Base-by-base conservation (phyloP, 1,140 invertebrate genomes). In the Micrasema longulum region DNA sequence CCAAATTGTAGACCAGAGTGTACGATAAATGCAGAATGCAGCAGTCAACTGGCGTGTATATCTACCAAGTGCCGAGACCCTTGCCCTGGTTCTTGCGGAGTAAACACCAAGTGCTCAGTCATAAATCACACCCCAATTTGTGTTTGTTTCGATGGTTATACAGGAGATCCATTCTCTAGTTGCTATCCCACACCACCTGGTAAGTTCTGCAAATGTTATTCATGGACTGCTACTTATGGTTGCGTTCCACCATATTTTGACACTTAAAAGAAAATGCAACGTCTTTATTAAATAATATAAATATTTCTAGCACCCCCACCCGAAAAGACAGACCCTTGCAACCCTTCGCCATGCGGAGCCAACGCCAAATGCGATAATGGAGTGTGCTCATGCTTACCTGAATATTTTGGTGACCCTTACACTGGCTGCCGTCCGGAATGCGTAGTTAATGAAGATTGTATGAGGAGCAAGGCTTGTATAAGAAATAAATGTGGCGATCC, bases 281-380 rank as follows among this genome's bases (percentile, higher is more conserved):
- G n/a, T n/a, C n/a, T n/a, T n/a, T n/a, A n/a, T n/a, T n/a, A n/a
- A n/a, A n/a, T n/a, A n/a, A n/a, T n/a, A n/a, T n/a, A n/a, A n/a
- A 45, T 22, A 63, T 63, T 20, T 63, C 38, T 20, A 81, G 80
- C 83, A 67, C 74, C 77, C 23, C 76, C 73, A 5, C 80, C 83
- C n/a, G 79, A 83, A 74, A 80, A 80, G 48, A 78, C 74, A 57
- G 86, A 90, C 77, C 86, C 83, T 20, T 89, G 88, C 75, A 84
- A 86, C 69, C 87, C 88, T 65, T 86, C 87, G 35, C 88, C 88
- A 18, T 91, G 89, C 80, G 89, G 89, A 66, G 78, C 92, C 16
- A 95, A 95, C 81, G 89, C 93, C 7, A 86, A 90, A 76, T 96
- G 94, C 78, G 87, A 91, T 65, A 88, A 91, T 76, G 91, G 89